Evolutionary conservation across 1,140 invertebrate species (phyloP).

Genomic region (Hermetia illucens): DNA sequence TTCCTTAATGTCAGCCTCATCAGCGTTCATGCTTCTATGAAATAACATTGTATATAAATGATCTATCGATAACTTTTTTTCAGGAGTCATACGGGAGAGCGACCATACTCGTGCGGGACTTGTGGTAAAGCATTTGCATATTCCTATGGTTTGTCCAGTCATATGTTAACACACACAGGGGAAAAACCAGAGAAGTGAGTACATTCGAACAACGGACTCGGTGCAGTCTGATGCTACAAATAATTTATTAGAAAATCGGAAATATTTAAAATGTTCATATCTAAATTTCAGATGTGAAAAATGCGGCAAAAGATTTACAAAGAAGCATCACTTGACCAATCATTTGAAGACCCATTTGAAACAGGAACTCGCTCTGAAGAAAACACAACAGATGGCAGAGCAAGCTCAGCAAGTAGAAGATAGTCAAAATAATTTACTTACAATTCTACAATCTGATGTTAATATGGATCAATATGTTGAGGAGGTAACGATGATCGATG

Average conservation of each 20-base stretch:
- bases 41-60: background rate
- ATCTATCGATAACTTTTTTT: background rate
- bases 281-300: conserved; percentile 11
- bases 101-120: conserved; percentile 50
- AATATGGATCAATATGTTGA: too few relatives aligned
- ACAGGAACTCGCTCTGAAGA: background rate
- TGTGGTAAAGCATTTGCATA: conserved; percentile 59
- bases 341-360: conserved; percentile 20
- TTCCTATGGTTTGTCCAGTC: conserved; percentile 44
- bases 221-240: conserved; percentile 1
- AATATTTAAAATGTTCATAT: background rate
- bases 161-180: conserved; percentile 31
- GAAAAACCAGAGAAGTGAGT: conserved; percentile 21
- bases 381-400: too few relatives aligned
- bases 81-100: conserved; percentile 55
- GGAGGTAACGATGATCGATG: too few relatives aligned
- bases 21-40: too few relatives aligned
- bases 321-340: conserved; percentile 22
- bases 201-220: background rate
- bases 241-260: background rate
- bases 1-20: too few relatives aligned
- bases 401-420: too few relatives aligned
- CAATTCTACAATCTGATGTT: too few relatives aligned
- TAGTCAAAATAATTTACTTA: too few relatives aligned
- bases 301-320: conserved; percentile 22